Base-by-base conservation (phyloP, 2,888 invertebrate genomes). In the Azorinus chamasolen region DNA sequence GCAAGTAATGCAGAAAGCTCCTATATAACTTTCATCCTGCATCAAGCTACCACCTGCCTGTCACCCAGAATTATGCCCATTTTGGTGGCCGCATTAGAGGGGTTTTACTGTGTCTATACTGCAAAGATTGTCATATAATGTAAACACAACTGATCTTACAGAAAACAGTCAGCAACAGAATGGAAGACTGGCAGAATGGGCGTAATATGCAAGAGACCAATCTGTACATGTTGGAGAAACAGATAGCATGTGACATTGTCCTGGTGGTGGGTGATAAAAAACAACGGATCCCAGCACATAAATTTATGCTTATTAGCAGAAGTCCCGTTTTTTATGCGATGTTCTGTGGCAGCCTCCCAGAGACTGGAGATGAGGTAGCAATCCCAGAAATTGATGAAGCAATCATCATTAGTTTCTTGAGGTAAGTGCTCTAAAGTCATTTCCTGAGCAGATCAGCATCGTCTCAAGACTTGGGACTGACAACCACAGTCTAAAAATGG, bases 331-430 rank as follows among this genome's bases (percentile, higher is more conserved):
- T 80, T 54, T 61, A 70, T 20, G 57, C 76, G 6, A 80, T 80
- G 80, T 80, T 80, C 39, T 74, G 54, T 70, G 76, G 80, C 4
- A 41, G 32, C 6, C 50, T 80, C 5, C 55, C 76, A n/a, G 80
- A 80, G 57, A 43, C 39, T 3, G 76, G 76, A n/a, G 58, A 59
- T 0, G 46, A 59, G 24, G 64, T 80, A 20, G 55, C 22, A 3
- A 69, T 80, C 10, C 80, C 80, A 1, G 80, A 80, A 37, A 74
- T 80, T 27, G 80, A 80, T 27, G 58, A 41, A 14, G 71, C 73
- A n/a, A 45, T 73, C 16, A 77, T 80, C 70, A 73, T 46, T 45
- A 20, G 32, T 12, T 77, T 76, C 32, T 22, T 80, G 1, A 66
- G 70, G 80, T 80, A 57, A 45, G 50, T 51, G 20, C 10, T 32